Evolutionary conservation across 2,797 vertebrate species (phyloP), one percentile per base, ranked within the genome.

Genomic region (Clarias platycephalus): DNA sequence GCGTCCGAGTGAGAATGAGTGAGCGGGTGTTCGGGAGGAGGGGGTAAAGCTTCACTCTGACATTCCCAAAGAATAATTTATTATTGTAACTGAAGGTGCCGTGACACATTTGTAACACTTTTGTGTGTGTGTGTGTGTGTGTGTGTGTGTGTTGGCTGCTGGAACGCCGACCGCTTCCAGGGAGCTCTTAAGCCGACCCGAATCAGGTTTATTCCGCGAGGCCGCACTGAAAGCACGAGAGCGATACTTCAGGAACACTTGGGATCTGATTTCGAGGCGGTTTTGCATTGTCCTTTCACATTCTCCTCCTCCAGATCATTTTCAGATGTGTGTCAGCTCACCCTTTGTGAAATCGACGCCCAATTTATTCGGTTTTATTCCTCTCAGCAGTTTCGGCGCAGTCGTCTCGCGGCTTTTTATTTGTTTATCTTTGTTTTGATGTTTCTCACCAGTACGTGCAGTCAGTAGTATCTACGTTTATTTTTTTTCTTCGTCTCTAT

Each of bases 281-380:
- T 91, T 93, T 91, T 91, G 91, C 90, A 84, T 87, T 88, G 86
- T 92, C 92, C 91, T 91, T 88, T 49, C 87, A 84, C 90, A 90
- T 79, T 83, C 78, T 86, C 72, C 90, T 91, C 88, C 86, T 83
- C 72, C 89, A 90, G 86, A 87, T 89, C 88, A 88, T 91, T 92
- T 94, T 92, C 90, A 90, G 89, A 93, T 93, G 93, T 91, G 86
- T 83, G 89, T 91, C 84, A 87, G 91, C 89, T 90, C 89, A 92
- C 88, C 88, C 87, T 84, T 87, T 93, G 90, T 86, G 85, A 87
- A 87, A 91, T 88, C 85, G 91, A 90, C 89, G 85, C 86, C 92
- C 92, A 92, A 92, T 94, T 94, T 93, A 94, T 94, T 92, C 92
- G 88, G 91, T 93, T 93, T 92, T 88, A 86, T 91, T 94, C 90